Percentiles rank a stretch among this genome's conserved stretches.
Conservation (phyloP, 2,888 invertebrate species). For the Holacanthella duospinosa region DNA sequence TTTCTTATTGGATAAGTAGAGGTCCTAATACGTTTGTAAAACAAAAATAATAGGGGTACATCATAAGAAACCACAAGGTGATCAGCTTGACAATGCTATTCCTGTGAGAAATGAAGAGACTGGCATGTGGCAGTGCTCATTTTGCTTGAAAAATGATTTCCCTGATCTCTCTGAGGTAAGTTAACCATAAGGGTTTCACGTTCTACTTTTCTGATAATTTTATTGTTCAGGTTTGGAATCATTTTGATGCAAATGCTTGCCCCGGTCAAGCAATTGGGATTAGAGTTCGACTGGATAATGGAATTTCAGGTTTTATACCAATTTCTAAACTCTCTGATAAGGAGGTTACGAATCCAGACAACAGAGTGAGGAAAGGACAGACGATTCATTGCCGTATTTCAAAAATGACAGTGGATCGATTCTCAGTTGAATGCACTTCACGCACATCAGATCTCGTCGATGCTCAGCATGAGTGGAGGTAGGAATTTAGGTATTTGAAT, state of each 20-base stretch:
- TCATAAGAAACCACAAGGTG: conserved; percentile 78
- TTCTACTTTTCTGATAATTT: no score
- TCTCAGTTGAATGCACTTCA: conserved; percentile 84
- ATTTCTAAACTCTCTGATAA: conserved; percentile 84
- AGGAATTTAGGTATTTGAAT: conserved; percentile 30
- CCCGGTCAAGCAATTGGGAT: conserved; percentile 93
- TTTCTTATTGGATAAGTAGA: background rate
- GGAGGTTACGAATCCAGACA: conserved; percentile 83
- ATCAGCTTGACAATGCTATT: conserved; percentile 89
- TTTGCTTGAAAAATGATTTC: conserved; percentile 91
- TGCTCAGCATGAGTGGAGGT: conserved; percentile 81
- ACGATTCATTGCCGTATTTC: conserved; percentile 76
- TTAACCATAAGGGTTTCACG: background rate
- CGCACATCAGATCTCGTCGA: conserved; percentile 85
- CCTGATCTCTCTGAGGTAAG: conserved; percentile 75
- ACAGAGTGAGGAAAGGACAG: conserved; percentile 74
- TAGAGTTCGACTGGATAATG: conserved; percentile 79
- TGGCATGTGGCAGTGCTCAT: conserved; percentile 94
- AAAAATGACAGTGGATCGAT: conserved; percentile 92
- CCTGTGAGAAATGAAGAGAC: conserved; percentile 89
- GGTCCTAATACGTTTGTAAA: background rate
- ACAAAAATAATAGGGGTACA: conserved; percentile 56
- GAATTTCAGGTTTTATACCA: conserved; percentile 82
- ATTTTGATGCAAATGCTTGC: conserved; percentile 91
- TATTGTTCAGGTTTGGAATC: conserved; percentile 73